Evolutionary conservation across 2,113 vertebrate genomes (phyloP), one percentile per base, ranked within the genome.

Genomic region (Centropus bengalensis): DNA sequence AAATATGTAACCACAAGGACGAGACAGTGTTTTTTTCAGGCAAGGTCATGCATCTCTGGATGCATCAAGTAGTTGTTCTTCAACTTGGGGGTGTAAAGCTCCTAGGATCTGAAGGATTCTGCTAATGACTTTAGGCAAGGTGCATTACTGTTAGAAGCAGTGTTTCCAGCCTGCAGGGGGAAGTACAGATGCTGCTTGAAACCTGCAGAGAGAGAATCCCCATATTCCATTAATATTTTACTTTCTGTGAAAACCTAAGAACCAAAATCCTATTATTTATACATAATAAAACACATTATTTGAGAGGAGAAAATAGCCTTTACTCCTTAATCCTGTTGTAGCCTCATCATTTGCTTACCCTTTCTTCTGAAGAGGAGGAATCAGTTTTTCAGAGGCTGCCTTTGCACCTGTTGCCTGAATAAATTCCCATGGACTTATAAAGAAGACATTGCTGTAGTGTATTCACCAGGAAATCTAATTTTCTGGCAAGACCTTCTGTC

Each of bases 401-500:
- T 10, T 69, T 76, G 64, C 33, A 89, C 77, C 79, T 91, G 70
- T 86, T 94, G 80, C 56, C 69, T 89, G 79, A 94, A 88, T 73
- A 94, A 93, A 92, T 86, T 71, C 55, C 58, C 45, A 18, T 3
- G 60, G 77, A 92, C 86, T 95, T 83, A 40, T 54, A 82, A 58
- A 91, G 85, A 94, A 82, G 75, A 79, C 22, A 52, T n/a, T 74
- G 79, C 64, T 88, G 22, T 74, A 79, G 33, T 30, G 15, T 86
- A 52, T 49, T 74, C 96, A 77, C 86, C 87, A 91, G 73, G 85
- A 95, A 62, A 36, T 12, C 12, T 6, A 63, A 89, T 96, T 93
- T 96, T 91, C 69, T 83, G 74, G 56, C 69, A 81, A 60, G 78
- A 73, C 76, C 86, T 94, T 55, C 63, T 91, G 82, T 62, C 38